Conservation (phyloP, 2,113 vertebrate genomes). For the Phylloscopus whistleri region DNA sequence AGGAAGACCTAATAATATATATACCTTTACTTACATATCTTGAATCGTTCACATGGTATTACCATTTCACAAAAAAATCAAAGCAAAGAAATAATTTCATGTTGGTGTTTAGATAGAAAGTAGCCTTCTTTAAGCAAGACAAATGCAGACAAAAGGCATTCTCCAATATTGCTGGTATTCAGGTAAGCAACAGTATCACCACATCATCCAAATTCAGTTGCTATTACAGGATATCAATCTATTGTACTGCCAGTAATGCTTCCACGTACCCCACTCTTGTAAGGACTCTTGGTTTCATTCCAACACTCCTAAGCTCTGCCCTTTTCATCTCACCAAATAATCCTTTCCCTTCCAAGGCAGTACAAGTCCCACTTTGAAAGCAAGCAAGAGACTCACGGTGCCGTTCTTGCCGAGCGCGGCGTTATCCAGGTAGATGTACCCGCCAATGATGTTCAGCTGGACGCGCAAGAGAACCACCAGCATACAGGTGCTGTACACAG, state of each 20-base stretch:
- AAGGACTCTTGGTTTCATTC: not conserved
- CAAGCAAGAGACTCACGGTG: constrained; percentile 70
- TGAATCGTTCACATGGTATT: not conserved
- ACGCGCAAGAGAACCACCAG: constrained; percentile 90
- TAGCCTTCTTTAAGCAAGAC: not conserved
- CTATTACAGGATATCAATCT: not conserved
- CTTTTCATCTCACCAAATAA: not conserved
- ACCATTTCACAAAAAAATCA: not conserved
- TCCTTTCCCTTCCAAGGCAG: not conserved
- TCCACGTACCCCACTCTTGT: not conserved
- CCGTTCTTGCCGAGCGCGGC: constrained; percentile 81
- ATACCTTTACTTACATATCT: not conserved
- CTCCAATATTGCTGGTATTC: not conserved
- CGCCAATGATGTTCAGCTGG: constrained; percentile 95
- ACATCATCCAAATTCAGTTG: not conserved
- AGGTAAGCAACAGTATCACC: not conserved
- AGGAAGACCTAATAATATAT: not conserved
- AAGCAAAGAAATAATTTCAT: not conserved
- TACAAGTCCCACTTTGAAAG: not conserved
- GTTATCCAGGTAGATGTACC: constrained; percentile 97
- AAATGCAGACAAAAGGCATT: not conserved
- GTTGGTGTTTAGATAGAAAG: not conserved
- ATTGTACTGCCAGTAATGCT: not conserved
- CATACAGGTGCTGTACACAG: constrained; percentile 96
- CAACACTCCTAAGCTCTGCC: not conserved